Evolutionary conservation across 2,888 invertebrate species (phyloP).

Genomic region (Ichneumoninae sp.): DNA sequence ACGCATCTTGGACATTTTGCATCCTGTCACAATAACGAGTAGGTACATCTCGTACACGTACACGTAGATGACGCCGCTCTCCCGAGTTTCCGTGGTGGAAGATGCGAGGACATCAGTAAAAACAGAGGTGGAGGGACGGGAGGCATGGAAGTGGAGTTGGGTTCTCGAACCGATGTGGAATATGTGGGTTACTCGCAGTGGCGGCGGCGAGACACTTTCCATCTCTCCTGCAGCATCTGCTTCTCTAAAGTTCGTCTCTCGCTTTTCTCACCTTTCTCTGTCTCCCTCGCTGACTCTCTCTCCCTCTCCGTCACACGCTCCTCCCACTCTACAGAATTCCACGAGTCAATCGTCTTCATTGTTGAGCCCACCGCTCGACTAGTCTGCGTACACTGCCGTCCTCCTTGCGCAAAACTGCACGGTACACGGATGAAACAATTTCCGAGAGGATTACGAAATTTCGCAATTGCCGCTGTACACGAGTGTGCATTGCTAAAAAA

Average conservation of each 20-base stretch:
- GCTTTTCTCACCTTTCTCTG: neutral
- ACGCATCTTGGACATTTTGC: neutral
- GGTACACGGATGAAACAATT: neutral
- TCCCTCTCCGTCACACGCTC: neutral
- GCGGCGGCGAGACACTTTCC: constrained; percentile 40
- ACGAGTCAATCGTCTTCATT: constrained; percentile 39
- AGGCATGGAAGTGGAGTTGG: constrained; percentile 13
- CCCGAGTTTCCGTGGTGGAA: constrained; percentile 7
- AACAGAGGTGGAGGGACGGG: neutral
- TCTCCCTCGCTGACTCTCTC: neutral
- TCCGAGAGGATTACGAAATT: neutral
- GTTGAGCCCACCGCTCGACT: constrained; percentile 22
- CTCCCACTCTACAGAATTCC: constrained; percentile 41
- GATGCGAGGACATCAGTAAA: neutral
- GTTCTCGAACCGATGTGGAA: constrained; percentile 40
- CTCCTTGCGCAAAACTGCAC: constrained; percentile 24
- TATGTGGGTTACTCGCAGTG: constrained; percentile 45
- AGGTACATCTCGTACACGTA: neutral
- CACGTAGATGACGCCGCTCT: neutral
- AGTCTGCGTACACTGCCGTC: neutral
- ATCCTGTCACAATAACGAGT: neutral
- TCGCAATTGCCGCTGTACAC: neutral
- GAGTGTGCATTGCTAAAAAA: neutral
- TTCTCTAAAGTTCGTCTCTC: constrained; percentile 15
- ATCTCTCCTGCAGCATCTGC: constrained; percentile 38